These are phyloP conservation scores for Ethmia dodecea DNA, from an alignment of 2,888 invertebrate species.

Conservation along the genomic window DNA sequence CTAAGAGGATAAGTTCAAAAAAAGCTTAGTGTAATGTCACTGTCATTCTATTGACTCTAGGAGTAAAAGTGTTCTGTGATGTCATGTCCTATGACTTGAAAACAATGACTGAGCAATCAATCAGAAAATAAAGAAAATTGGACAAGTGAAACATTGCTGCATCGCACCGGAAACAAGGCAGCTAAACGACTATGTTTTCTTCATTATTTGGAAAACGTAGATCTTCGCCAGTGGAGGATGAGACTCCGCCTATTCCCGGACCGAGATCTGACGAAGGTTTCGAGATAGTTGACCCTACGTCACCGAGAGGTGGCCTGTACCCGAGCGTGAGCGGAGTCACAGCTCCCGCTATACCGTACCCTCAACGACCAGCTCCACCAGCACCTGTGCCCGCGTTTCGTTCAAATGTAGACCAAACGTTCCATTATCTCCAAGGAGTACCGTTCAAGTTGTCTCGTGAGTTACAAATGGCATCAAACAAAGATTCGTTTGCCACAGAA, in stretches of 20 bases:
- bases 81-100: too few relatives aligned
- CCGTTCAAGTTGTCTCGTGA: slow-evolving; percentile 73
- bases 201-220: slow-evolving; percentile 66
- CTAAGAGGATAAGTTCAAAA: too few relatives aligned
- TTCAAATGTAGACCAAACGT: slow-evolving; percentile 35
- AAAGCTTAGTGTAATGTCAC: too few relatives aligned
- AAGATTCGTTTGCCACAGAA: slow-evolving; percentile 67
- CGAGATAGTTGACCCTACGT: slow-evolving; percentile 50
- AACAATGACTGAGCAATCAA: too few relatives aligned
- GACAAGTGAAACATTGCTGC: too few relatives aligned
- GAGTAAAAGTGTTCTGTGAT: too few relatives aligned
- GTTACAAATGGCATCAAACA: slow-evolving; percentile 60
- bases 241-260: slow-evolving; percentile 64
- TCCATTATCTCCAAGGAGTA: slow-evolving; percentile 74
- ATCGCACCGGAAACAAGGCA: too few relatives aligned
- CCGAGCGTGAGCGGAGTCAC: slow-evolving; percentile 45
- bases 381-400: slow-evolving; percentile 27
- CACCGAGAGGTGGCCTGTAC: slow-evolving; percentile 45
- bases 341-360: slow-evolving; percentile 27
- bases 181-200: slow-evolving; percentile 54
- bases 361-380: slow-evolving; percentile 51
- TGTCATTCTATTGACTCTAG: too few relatives aligned
- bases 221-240: slow-evolving; percentile 65
- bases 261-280: slow-evolving; percentile 57
- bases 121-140: too few relatives aligned